Evolutionary conservation across 2,113 vertebrate genomes (phyloP).

Genomic region (Oriolus oriolus): DNA sequence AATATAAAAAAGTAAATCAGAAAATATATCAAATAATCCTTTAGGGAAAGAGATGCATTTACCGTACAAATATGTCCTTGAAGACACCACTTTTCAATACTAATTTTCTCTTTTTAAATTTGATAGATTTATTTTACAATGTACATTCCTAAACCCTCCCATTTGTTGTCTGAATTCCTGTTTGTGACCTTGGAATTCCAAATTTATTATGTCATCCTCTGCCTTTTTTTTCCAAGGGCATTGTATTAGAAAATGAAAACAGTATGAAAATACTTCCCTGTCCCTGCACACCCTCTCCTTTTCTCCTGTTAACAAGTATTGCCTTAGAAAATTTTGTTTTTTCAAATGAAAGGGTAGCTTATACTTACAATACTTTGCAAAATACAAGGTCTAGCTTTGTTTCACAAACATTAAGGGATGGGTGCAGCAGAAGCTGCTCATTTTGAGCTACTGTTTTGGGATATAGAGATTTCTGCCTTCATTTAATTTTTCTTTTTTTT

Average conservation of each 20-base stretch:
- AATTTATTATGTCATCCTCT: slow-evolving; percentile 55
- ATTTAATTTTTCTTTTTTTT: not conserved
- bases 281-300: slow-evolving; percentile 38
- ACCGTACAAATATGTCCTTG: not conserved
- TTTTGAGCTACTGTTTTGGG: not conserved
- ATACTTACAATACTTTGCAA: not conserved
- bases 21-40: not conserved
- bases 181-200: slow-evolving; percentile 65
- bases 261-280: slow-evolving; percentile 38
- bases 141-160: slow-evolving; percentile 60
- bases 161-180: slow-evolving; percentile 65
- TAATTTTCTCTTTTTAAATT: slow-evolving; percentile 24
- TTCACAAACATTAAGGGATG: not conserved
- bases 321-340: not conserved
- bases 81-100: not conserved
- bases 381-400: not conserved
- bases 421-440: not conserved
- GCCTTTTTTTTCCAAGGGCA: slow-evolving; percentile 57
- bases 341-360: not conserved
- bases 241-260: slow-evolving; percentile 66
- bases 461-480: not conserved
- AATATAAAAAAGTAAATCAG: not conserved
- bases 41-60: not conserved
- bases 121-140: slow-evolving; percentile 56
- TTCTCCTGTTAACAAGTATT: slow-evolving; percentile 12